A percentile compares a stretch with the other conserved stretches of the same genome.
phyloP scores from a whole-genome alignment of 2,113 vertebrate genomes.

The Mirza zaza region DNA sequence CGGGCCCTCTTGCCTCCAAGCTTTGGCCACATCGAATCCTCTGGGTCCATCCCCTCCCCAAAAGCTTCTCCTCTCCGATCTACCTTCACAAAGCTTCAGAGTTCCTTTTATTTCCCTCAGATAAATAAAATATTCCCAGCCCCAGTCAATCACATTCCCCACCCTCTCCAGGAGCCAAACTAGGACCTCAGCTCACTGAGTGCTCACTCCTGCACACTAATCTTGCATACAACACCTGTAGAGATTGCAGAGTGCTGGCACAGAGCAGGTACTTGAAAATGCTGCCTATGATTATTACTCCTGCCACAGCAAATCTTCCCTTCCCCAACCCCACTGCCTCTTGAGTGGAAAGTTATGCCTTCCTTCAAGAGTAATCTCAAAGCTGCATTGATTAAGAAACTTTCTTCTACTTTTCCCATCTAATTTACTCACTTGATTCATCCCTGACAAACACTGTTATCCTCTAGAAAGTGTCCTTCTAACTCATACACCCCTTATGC shows the following conservation, averaged over 20 bases:
- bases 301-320: neutral
- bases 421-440: neutral
- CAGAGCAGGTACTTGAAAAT: neutral
- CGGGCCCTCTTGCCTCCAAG: neutral
- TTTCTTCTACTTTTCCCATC: neutral
- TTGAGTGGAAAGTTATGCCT: neutral
- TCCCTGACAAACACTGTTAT: neutral
- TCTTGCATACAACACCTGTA: accelerated
- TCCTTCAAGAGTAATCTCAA: neutral
- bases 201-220: neutral
- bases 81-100: neutral
- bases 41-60: neutral
- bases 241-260: neutral
- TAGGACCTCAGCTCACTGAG: neutral
- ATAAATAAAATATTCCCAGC: neutral
- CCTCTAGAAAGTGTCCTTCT: neutral
- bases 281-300: neutral
- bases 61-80: neutral
- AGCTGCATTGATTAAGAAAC: neutral
- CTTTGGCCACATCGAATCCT: neutral
- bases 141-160: neutral
- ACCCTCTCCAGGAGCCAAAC: neutral
- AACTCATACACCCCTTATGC: neutral
- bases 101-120: neutral
- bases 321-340: neutral